Evolutionary conservation across 1,140 invertebrate species (phyloP).

Genomic region (Potamilus streckersoni): DNA sequence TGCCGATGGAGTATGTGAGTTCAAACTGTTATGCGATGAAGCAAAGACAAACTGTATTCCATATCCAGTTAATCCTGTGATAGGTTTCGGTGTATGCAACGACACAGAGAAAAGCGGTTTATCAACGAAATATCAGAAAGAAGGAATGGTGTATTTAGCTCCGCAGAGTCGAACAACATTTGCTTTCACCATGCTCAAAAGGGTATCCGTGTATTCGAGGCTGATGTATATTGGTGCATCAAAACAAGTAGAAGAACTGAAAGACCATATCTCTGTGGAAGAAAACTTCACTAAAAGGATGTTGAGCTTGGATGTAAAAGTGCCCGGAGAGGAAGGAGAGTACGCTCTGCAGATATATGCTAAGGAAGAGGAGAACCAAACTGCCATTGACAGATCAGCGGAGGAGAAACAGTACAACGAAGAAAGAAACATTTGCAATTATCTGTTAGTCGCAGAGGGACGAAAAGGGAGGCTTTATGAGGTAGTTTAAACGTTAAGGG

Average conservation of each 20-base stretch:
- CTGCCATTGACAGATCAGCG: too few species aligned
- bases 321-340: conserved; percentile 21
- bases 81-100: conserved; percentile 9
- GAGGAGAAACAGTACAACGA: background rate
- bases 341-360: conserved; percentile 21
- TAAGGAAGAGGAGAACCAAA: conserved; percentile 9
- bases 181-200: conserved; percentile 14
- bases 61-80: conserved; percentile 22
- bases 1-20: conserved; percentile 5
- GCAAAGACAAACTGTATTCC: conserved; percentile 11
- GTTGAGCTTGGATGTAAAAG: conserved; percentile 8
- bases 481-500: too few species aligned
- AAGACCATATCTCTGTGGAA: conserved; percentile 2
- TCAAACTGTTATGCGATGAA: conserved; percentile 11
- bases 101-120: conserved; percentile 19
- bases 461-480: background rate
- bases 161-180: conserved; percentile 2
- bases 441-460: conserved; percentile 11
- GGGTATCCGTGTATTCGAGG: conserved; percentile 6
- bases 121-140: conserved; percentile 15
- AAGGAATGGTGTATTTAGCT: conserved; percentile 15
- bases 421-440: conserved; percentile 24
- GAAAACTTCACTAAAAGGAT: conserved; percentile 4
- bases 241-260: conserved; percentile 15
- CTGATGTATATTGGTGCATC: conserved; percentile 12